Evolutionary conservation across 2,113 vertebrate species (phyloP).

Genomic region (Hystrix cristata): DNA sequence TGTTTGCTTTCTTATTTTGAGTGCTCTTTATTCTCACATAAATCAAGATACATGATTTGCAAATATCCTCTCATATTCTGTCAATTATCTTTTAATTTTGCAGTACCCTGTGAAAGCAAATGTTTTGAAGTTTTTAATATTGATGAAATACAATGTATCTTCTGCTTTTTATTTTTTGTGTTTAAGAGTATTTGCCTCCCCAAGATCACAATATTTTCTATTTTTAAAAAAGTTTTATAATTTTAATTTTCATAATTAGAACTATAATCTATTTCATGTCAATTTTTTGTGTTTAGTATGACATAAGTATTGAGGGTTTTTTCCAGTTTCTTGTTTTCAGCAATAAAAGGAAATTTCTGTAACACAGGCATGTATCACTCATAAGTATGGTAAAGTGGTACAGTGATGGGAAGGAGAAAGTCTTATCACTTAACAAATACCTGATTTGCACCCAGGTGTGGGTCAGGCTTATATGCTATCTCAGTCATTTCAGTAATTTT

Average conservation of each 20-base stretch:
- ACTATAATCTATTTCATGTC: background rate
- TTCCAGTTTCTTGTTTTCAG: background rate
- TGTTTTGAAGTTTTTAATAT: background rate
- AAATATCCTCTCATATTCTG: background rate
- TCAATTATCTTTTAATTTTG: background rate
- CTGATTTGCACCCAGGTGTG: background rate
- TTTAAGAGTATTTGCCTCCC: background rate
- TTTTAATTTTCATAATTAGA: background rate
- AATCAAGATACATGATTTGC: background rate
- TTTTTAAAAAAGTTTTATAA: conserved; percentile 28
- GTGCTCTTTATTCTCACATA: background rate
- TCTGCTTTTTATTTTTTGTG: background rate
- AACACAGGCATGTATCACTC: background rate
- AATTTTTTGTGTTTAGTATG: background rate
- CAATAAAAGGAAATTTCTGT: conserved; percentile 10
- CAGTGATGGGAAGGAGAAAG: background rate
- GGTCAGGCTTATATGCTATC: background rate
- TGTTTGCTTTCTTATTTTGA: conserved; percentile 3
- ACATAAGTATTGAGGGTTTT: background rate
- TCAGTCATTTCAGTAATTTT: background rate
- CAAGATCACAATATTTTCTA: background rate
- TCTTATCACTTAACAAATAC: background rate
- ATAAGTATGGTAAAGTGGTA: background rate
- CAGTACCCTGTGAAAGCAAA: background rate
- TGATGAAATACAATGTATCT: background rate